Base-by-base conservation (phyloP, 2,797 vertebrate genomes). In the Bryconaethiops microstoma region DNA sequence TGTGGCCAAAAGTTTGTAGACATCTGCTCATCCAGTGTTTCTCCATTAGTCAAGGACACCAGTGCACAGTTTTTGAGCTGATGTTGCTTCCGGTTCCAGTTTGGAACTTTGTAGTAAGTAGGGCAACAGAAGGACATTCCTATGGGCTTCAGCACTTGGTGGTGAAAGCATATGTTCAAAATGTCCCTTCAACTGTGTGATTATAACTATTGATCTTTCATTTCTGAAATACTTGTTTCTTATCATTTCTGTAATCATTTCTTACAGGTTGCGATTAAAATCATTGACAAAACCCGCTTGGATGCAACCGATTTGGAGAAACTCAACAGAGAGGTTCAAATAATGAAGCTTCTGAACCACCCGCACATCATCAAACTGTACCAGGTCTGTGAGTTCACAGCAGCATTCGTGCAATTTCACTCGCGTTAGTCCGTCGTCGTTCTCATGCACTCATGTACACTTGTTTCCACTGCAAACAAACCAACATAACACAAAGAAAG, bases 261-360 rank as follows among this genome's bases (percentile, higher is more conserved):
- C 52, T 60, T n/a, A 74, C 86, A 96, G 95, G 95, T 96, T 86
- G 95, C 95, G 76, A 96, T 96, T 90, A 96, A 96, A 91, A 96
- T 96, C 83, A 96, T 96, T 35, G 95, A 96, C 80, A 96, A 96
- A 90, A 95, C 94, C 9, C 91, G 94, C 64, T 88, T 96, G 89
- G 93, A 95, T 85, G 86, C 93, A 0, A 90, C 92, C 74, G 95
- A 96, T 55, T 88, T 96, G 86, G 93, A 96, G 90, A 96, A 95
- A 86, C 94, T 96, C 88, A 95, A 96, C 72, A 91, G 94, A 79
- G 95, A 96, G 79, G 94, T 96, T 83, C 93, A 95, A 86, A 95
- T 96, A 85, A 96, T 96, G 95, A 96, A 95, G 83, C 94, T 94
- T 74, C 90, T 96, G 84, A 94, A 94, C 80, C 95, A 96, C 39